phyloP scores from a whole-genome alignment of 2,888 invertebrate genomes.

The Hybos culiciformis region DNA sequence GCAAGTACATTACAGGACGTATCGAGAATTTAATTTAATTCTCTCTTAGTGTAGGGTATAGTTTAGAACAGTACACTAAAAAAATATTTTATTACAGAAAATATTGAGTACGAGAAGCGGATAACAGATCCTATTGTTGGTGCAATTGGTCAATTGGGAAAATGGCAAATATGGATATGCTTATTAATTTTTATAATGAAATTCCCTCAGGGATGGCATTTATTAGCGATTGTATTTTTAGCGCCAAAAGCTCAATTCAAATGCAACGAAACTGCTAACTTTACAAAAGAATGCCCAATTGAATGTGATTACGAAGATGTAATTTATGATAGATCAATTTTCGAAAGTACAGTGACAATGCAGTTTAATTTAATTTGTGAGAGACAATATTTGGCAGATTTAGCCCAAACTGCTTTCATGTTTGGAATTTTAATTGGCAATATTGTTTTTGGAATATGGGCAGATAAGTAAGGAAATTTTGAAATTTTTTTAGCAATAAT shows the following conservation, averaged over 20 bases:
- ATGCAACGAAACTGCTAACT: constrained; percentile 33
- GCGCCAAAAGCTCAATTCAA: constrained; percentile 50
- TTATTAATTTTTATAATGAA: constrained; percentile 55
- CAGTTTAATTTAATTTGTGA: constrained; percentile 56
- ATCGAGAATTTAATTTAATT: too few relatives aligned
- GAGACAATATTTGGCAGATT: constrained; percentile 47
- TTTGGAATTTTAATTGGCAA: constrained; percentile 62
- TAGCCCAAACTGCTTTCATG: constrained; percentile 70
- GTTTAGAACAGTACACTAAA: too few relatives aligned
- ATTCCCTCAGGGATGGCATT: constrained; percentile 70
- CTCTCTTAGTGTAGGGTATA: too few relatives aligned
- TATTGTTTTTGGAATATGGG: constrained; percentile 56
- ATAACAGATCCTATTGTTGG: constrained; percentile 49
- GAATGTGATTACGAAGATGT: constrained; percentile 44
- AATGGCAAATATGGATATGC: constrained; percentile 62
- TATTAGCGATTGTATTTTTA: constrained; percentile 62
- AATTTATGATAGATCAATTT: constrained; percentile 46
- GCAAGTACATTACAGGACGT: too few relatives aligned
- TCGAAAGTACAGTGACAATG: constrained; percentile 56
- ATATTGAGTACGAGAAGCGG: constrained; percentile 13
- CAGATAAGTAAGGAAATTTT: constrained; percentile 50
- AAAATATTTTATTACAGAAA: constrained; percentile 12
- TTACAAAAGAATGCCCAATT: constrained; percentile 36
- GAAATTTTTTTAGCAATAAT: not conserved
- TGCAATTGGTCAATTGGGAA: constrained; percentile 56